These are phyloP conservation scores for Hestina assimilis DNA, from an alignment of 1,140 invertebrate genomes.

Conservation along the genomic window DNA sequence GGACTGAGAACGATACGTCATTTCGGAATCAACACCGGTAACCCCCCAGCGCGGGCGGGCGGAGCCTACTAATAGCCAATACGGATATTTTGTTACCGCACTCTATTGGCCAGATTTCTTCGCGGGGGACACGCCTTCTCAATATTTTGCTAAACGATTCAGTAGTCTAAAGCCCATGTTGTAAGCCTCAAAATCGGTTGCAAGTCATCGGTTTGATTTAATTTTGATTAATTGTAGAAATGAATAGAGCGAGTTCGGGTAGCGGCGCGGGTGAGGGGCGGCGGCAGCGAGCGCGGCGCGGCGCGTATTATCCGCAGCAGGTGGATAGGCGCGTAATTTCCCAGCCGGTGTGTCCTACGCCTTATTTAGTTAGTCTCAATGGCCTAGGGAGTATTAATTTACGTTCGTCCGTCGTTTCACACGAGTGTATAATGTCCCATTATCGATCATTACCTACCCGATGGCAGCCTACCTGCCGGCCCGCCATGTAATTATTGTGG, in stretches of 20 bases:
- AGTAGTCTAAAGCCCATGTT: slow-evolving; percentile 30
- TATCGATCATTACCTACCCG: slow-evolving; percentile 41
- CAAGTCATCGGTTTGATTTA: slow-evolving; percentile 50
- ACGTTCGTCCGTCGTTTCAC: slow-evolving; percentile 34
- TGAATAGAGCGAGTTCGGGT: slow-evolving; percentile 49
- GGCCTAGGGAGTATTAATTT: slow-evolving; percentile 39
- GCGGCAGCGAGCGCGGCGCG: slow-evolving; percentile 21
- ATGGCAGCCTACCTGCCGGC: neutral
- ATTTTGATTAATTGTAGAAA: slow-evolving; percentile 76
- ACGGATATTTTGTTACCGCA: slow-evolving; percentile 78
- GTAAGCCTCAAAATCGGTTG: slow-evolving; percentile 35
- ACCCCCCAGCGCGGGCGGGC: slow-evolving; percentile 49
- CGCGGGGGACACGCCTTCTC: slow-evolving; percentile 63
- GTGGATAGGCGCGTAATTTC: slow-evolving; percentile 36
- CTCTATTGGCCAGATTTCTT: slow-evolving; percentile 79
- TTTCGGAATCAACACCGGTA: slow-evolving; percentile 25
- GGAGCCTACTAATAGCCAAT: slow-evolving; percentile 78
- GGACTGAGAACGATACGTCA: slow-evolving; percentile 28
- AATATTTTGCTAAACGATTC: slow-evolving; percentile 26
- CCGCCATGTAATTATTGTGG: slow-evolving; percentile 26
- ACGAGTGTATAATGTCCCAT: slow-evolving; percentile 51
- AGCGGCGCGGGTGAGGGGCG: slow-evolving; percentile 19
- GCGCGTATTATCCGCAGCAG: slow-evolving; percentile 34
- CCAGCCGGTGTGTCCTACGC: slow-evolving; percentile 31
- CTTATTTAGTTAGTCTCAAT: slow-evolving; percentile 36